Percentiles rank a stretch among this genome's conserved stretches.
These are phyloP conservation scores for Tipula lateralis DNA, from an alignment of 2,888 invertebrate genomes.

Conservation along the genomic window DNA sequence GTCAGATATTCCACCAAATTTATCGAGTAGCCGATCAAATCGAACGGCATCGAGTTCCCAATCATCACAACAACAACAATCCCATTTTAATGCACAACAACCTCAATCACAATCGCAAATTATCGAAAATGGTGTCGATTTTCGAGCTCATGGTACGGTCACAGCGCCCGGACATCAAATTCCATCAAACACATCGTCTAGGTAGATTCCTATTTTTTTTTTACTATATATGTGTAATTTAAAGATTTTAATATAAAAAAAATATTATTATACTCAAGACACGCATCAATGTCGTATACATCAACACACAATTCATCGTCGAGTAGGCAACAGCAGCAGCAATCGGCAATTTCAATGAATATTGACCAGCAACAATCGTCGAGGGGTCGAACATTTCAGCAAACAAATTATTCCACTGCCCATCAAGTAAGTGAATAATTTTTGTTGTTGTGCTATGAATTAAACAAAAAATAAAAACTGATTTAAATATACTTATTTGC, in stretches of 20 bases:
- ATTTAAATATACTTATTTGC: neutral
- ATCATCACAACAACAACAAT: conserved; percentile 33
- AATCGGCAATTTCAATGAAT: conserved; percentile 13
- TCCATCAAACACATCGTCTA: neutral
- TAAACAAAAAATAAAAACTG: neutral
- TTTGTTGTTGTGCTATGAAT: neutral
- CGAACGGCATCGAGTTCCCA: conserved; percentile 32
- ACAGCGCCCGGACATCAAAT: neutral
- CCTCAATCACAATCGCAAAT: conserved; percentile 35
- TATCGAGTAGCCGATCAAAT: conserved; percentile 20
- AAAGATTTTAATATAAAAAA: neutral
- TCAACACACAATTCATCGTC: conserved; percentile 32
- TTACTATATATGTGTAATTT: neutral
- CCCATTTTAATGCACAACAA: conserved; percentile 34
- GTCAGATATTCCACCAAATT: conserved; percentile 34
- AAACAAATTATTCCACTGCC: conserved; percentile 41
- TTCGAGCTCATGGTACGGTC: conserved; percentile 37
- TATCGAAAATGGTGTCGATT: conserved; percentile 44
- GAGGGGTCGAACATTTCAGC: conserved; percentile 33
- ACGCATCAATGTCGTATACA: neutral
- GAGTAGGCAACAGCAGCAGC: conserved; percentile 33
- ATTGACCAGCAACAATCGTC: conserved; percentile 12
- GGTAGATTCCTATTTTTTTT: neutral
- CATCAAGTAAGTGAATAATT: conserved; percentile 43
- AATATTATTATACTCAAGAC: neutral